Conservation (phyloP, 2,113 vertebrate genomes). For the Tachuris rubrigastra region DNA sequence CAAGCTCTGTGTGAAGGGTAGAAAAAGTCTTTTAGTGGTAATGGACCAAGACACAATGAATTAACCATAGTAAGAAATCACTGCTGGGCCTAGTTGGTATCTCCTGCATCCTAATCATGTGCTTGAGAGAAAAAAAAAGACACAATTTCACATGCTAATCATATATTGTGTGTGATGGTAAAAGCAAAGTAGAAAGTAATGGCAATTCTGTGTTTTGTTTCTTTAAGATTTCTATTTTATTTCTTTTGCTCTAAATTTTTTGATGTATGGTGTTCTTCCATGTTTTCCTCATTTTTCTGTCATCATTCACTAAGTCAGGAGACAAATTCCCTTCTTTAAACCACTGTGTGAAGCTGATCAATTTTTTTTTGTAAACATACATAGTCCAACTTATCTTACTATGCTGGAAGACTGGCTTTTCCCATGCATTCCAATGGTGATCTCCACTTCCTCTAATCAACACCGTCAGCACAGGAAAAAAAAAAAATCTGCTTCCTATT, state of each 20-base stretch:
- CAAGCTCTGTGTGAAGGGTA: not conserved
- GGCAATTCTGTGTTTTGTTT: not conserved
- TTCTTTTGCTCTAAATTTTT: not conserved
- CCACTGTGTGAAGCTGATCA: not conserved
- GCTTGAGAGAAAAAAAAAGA: not conserved
- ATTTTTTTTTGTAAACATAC: not conserved
- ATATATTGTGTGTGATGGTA: not conserved
- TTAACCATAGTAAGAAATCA: not conserved
- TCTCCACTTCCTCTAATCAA: constrained; percentile 62
- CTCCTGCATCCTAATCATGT: not conserved
- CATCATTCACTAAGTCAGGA: not conserved
- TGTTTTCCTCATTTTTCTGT: not conserved
- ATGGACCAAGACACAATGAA: not conserved
- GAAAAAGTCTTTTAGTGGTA: not conserved
- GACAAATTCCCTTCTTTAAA: not conserved
- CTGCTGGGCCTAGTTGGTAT: not conserved
- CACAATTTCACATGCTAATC: not conserved
- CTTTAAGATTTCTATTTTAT: not conserved
- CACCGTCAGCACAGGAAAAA: constrained; percentile 28
- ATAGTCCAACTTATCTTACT: not conserved
- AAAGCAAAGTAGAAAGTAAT: not conserved
- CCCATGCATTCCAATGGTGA: constrained; percentile 59
- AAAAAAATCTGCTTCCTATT: constrained; percentile 38
- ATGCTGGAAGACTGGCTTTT: constrained; percentile 24
- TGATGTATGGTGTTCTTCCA: not conserved